A percentile compares a stretch with the other conserved stretches of the same genome.
phyloP scores from a whole-genome alignment of 23 tunicate species.

The Corella eumyota region DNA sequence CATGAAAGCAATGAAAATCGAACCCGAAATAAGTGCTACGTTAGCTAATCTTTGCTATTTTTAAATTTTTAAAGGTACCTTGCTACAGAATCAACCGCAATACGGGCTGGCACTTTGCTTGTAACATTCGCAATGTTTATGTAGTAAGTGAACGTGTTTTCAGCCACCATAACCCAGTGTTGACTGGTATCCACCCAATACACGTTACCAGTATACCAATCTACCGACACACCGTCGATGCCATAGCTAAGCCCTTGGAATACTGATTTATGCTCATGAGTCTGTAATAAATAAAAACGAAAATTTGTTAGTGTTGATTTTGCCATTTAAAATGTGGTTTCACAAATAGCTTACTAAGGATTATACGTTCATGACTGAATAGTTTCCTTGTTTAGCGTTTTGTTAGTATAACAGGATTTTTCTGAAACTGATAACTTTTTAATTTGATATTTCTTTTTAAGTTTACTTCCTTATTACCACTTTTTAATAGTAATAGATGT shows the following conservation, averaged over 20 bases:
- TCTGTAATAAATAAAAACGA: constrained; percentile 33
- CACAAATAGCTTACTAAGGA: too few species aligned
- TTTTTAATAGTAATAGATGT: too few species aligned
- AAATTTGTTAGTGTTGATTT: too few species aligned
- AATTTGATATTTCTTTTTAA: too few species aligned
- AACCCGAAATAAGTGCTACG: background rate
- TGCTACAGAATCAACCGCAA: constrained; percentile 33
- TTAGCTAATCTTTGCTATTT: background rate
- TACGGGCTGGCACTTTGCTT: constrained; percentile 36
- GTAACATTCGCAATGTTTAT: constrained; percentile 7
- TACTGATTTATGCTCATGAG: constrained; percentile 4
- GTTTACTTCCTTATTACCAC: too few species aligned
- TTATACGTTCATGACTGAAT: too few species aligned
- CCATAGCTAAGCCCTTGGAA: constrained; percentile 47
- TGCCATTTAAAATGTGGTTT: too few species aligned
- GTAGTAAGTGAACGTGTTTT: constrained; percentile 29
- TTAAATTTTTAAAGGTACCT: constrained; percentile 19
- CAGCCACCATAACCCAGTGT: constrained; percentile 43
- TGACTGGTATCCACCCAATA: constrained; percentile 48
- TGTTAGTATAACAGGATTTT: too few species aligned
- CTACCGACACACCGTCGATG: constrained; percentile 57
- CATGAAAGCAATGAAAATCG: too few species aligned
- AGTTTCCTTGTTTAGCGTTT: too few species aligned
- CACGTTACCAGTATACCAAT: constrained; percentile 62
- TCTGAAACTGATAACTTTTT: too few species aligned